Evolutionary conservation across 2,113 vertebrate genomes (phyloP).

Genomic region (Salvelinus alpinus): DNA sequence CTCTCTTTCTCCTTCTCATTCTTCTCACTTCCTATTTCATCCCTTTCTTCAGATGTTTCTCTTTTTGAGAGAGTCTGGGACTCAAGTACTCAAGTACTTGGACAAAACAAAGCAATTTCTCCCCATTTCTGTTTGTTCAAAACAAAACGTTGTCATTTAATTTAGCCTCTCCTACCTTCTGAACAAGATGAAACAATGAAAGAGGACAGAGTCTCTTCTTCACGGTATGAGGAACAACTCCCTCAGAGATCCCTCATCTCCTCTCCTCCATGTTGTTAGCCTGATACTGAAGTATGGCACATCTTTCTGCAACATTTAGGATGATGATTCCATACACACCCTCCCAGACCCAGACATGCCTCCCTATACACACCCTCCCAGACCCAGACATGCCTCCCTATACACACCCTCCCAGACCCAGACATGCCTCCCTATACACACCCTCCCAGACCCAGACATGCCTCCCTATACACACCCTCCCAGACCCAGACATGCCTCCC

Average conservation of each 20-base stretch:
- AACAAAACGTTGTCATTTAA: neutral
- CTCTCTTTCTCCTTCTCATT: too few species aligned
- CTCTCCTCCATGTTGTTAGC: neutral
- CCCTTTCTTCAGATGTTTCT: neutral
- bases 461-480: neutral
- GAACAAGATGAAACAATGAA: neutral
- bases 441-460: neutral
- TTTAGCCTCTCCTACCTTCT: neutral
- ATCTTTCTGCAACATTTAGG: conserved; percentile 30
- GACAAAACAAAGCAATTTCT: neutral
- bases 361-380: neutral
- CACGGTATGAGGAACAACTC: neutral
- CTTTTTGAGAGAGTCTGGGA: neutral
- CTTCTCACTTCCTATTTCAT: neutral
- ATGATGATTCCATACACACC: conserved; percentile 10
- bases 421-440: neutral
- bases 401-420: neutral
- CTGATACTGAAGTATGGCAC: conserved; percentile 8
- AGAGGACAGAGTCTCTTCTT: neutral
- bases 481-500: neutral
- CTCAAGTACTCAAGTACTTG: neutral
- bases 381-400: conserved; percentile 3
- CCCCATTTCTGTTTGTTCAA: neutral
- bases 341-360: neutral
- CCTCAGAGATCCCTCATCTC: neutral